A percentile compares a stretch with the other conserved stretches of the same genome.
Conservation (phyloP, 2,888 invertebrate genomes). For the Tenthredo distinguenda region DNA sequence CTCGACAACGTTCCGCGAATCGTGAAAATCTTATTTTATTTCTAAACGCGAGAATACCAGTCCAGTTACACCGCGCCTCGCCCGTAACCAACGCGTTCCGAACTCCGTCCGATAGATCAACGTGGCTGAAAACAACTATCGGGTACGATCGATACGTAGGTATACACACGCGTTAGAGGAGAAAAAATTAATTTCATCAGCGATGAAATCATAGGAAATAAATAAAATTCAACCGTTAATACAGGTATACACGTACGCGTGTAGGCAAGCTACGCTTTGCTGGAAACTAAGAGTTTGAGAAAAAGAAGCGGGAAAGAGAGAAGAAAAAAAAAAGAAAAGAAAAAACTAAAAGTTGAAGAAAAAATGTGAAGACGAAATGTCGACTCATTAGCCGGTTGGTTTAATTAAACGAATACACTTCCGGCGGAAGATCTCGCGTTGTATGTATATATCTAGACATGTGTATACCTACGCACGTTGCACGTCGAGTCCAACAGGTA, state of each 20-base stretch:
- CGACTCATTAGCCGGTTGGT: conserved; percentile 26
- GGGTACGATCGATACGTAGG: not conserved
- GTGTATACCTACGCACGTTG: conserved; percentile 11
- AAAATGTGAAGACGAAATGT: conserved; percentile 13
- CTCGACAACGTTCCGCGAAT: conserved; percentile 45
- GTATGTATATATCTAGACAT: not conserved
- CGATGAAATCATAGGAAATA: not conserved
- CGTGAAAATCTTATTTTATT: conserved; percentile 39
- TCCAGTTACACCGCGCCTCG: not conserved
- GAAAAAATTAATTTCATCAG: not conserved
- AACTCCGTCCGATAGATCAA: not conserved
- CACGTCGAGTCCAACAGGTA: conserved; percentile 48
- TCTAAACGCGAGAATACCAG: conserved; percentile 28
- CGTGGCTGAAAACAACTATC: not conserved
- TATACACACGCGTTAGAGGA: not conserved
- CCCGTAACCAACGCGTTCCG: not conserved
- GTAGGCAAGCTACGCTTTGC: not conserved
- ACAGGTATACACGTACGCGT: not conserved
- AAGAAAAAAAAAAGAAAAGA: not conserved
- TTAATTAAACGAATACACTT: conserved; percentile 30
- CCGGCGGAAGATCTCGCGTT: conserved; percentile 48
- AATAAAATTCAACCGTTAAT: not conserved
- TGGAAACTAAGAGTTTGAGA: not conserved
- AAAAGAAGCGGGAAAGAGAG: not conserved
- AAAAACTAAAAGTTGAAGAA: not conserved